These are phyloP conservation scores for Ridgeia piscesae DNA, from an alignment of 1,140 invertebrate species.

Conservation along the genomic window DNA sequence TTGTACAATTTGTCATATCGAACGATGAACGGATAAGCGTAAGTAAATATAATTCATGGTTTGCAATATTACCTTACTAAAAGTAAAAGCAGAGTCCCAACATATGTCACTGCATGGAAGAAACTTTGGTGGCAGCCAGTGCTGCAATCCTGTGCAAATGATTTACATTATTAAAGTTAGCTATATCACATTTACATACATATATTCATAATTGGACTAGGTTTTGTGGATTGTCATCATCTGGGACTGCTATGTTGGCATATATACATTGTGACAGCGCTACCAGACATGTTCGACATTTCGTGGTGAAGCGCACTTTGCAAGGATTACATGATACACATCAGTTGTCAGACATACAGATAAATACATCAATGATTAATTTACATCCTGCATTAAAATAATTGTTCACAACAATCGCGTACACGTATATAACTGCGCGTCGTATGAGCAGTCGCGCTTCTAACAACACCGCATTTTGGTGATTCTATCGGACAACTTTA, in stretches of 20 bases:
- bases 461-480: not conserved
- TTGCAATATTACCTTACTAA: not conserved
- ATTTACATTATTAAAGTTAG: not conserved
- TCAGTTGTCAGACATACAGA: not conserved
- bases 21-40: not conserved
- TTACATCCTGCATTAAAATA: not conserved
- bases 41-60: not conserved
- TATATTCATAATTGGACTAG: not conserved
- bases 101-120: not conserved
- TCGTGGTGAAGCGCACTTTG: not conserved
- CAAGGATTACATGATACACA: not conserved
- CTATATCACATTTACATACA: not conserved
- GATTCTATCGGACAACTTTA: not conserved
- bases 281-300: not conserved
- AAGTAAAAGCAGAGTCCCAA: not conserved
- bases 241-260: not conserved
- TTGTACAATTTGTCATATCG: not conserved
- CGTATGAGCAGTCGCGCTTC: not conserved
- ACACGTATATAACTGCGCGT: not conserved
- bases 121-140: not conserved
- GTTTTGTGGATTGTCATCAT: not conserved
- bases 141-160: not conserved
- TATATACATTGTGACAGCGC: not conserved
- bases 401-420: not conserved
- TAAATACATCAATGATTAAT: not conserved